phyloP scores from a whole-genome alignment of 2,888 invertebrate species.

The Colostygia pectinataria region DNA sequence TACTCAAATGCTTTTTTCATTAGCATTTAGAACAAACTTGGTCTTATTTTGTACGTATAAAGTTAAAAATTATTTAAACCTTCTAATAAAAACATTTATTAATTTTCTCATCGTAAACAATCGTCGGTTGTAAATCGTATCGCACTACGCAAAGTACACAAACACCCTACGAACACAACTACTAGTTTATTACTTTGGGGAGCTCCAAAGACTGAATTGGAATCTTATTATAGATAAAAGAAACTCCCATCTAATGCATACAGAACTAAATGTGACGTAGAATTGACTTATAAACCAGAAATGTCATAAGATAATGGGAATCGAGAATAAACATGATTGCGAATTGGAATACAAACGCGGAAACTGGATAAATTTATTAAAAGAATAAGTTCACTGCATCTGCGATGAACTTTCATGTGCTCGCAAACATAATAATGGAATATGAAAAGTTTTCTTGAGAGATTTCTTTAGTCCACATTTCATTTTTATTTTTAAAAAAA shows the following conservation, averaged over 20 bases:
- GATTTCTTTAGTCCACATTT: neutral
- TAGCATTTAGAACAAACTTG: too few species aligned
- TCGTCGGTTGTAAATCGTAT: slow-evolving; percentile 29
- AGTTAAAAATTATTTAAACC: too few species aligned
- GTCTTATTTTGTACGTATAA: too few species aligned
- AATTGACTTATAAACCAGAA: slow-evolving; percentile 56
- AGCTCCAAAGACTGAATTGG: slow-evolving; percentile 67
- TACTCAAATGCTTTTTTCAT: too few species aligned
- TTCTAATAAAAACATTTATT: too few species aligned
- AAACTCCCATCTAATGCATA: slow-evolving; percentile 73
- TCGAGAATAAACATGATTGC: slow-evolving; percentile 42
- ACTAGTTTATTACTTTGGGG: slow-evolving; percentile 79
- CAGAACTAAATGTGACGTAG: slow-evolving; percentile 46
- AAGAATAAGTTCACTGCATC: slow-evolving; percentile 3
- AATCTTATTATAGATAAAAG: slow-evolving; percentile 81
- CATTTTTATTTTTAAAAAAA: too few species aligned
- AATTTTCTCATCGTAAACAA: too few species aligned
- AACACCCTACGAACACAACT: slow-evolving; percentile 43
- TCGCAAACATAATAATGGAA: neutral
- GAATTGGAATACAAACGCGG: slow-evolving; percentile 15
- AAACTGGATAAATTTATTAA: slow-evolving; percentile 3
- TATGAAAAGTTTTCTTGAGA: slow-evolving; percentile 8
- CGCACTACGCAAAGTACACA: slow-evolving; percentile 49
- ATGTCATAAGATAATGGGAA: slow-evolving; percentile 52
- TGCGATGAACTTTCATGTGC: slow-evolving; percentile 8